phyloP scores from a whole-genome alignment of 2,113 vertebrate species.

The Gymnorhina tibicen region DNA sequence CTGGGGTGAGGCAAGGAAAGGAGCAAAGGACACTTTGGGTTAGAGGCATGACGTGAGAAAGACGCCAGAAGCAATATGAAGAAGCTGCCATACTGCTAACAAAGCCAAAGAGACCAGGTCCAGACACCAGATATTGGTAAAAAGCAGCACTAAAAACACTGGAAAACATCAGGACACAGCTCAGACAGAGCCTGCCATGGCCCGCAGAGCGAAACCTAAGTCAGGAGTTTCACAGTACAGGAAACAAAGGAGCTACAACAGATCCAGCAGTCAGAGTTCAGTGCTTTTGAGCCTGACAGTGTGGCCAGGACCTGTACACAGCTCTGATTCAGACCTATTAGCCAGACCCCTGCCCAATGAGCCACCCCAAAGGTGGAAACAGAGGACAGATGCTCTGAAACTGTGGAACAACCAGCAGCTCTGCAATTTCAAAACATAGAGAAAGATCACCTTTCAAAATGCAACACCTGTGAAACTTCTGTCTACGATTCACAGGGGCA shows the following conservation, averaged over 20 bases:
- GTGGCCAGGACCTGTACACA: neutral
- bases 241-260: neutral
- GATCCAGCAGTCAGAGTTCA: neutral
- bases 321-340: accelerated
- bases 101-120: neutral
- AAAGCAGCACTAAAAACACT: neutral
- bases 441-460: neutral
- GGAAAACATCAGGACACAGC: neutral
- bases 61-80: accelerated
- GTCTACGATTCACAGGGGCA: accelerated
- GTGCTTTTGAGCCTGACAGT: accelerated
- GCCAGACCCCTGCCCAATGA: neutral
- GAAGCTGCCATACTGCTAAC: neutral
- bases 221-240: neutral
- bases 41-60: neutral
- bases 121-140: neutral
- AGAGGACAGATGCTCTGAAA: neutral
- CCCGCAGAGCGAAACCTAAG: neutral
- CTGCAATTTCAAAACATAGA: neutral
- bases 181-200: neutral
- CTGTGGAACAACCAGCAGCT: neutral
- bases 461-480: neutral
- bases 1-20: conserved; percentile 31
- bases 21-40: neutral
- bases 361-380: neutral